A percentile compares a stretch with the other conserved stretches of the same genome.
Evolutionary conservation across 2,113 vertebrate species (phyloP).

Genomic region (Centropristis striata): DNA sequence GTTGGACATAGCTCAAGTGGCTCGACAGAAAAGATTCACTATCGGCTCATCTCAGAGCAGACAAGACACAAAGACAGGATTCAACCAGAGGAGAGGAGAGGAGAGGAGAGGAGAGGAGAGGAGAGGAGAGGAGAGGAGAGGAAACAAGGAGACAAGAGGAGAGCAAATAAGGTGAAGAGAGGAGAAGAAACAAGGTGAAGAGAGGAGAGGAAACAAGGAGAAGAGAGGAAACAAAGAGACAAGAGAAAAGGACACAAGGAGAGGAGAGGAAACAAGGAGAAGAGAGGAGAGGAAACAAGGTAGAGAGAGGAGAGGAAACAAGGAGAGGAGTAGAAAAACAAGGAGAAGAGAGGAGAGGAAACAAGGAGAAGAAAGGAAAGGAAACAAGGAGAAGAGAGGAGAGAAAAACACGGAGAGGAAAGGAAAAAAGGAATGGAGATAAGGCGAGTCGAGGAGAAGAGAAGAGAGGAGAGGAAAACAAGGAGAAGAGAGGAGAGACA

Average conservation of each 20-base stretch:
- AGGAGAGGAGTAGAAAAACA: too few relatives aligned
- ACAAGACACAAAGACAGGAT: slow-evolving; percentile 66
- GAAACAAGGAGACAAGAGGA: neutral
- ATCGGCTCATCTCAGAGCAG: slow-evolving; percentile 67
- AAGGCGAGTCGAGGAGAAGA: neutral
- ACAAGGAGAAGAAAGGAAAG: neutral
- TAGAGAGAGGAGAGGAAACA: neutral
- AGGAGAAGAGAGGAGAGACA: too few relatives aligned
- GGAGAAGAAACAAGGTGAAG: too few relatives aligned
- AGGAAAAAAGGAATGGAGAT: too few relatives aligned
- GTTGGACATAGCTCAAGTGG: slow-evolving; percentile 48
- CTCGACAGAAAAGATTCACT: slow-evolving; percentile 56
- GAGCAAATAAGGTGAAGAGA: too few relatives aligned
- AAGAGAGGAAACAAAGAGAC: neutral
- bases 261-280: neutral
- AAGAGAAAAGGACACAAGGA: too few relatives aligned
- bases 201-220: too few relatives aligned
- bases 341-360: neutral
- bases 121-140: neutral
- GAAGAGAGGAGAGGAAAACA: too few relatives aligned
- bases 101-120: neutral
- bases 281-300: neutral
- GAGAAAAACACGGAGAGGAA: too few relatives aligned
- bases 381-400: neutral
- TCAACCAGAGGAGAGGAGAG: slow-evolving; percentile 34